These are phyloP conservation scores for Nyleta sp. DNA, from an alignment of 2,888 invertebrate species.

Conservation along the genomic window DNA sequence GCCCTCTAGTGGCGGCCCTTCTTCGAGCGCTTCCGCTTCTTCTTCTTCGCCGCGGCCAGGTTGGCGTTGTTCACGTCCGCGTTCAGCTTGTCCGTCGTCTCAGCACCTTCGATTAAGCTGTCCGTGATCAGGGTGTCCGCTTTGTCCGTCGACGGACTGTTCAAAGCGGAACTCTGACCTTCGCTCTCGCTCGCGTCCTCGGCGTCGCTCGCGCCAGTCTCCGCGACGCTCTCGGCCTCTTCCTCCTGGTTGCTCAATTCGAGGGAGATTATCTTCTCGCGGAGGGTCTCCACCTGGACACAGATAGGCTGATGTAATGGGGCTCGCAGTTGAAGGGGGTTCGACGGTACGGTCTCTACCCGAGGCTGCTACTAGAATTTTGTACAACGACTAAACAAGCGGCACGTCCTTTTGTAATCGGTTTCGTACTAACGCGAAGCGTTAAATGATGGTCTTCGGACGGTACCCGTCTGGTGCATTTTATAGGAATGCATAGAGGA, in stretches of 20 bases:
- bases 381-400: constrained; percentile 32
- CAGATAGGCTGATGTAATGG: neutral
- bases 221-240: constrained; percentile 82
- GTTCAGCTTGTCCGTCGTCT: constrained; percentile 82
- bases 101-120: constrained; percentile 84
- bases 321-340: neutral
- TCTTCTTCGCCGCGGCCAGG: constrained; percentile 80
- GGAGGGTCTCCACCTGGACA: constrained; percentile 92
- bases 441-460: no score
- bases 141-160: constrained; percentile 82
- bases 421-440: no score
- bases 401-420: neutral
- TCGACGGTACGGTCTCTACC: no score
- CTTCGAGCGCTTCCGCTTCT: constrained; percentile 84
- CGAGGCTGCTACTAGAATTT: constrained; percentile 14
- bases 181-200: constrained; percentile 77
- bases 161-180: constrained; percentile 80
- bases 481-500: no score
- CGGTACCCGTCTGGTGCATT: no score
- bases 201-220: constrained; percentile 77
- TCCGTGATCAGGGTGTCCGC: constrained; percentile 83
- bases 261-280: constrained; percentile 95
- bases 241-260: constrained; percentile 89
- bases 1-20: constrained; percentile 83
- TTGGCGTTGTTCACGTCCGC: constrained; percentile 74